Percentiles rank a stretch among this genome's conserved stretches.
Conservation (phyloP, 2,113 vertebrate genomes). For the Corvus moneduloides region DNA sequence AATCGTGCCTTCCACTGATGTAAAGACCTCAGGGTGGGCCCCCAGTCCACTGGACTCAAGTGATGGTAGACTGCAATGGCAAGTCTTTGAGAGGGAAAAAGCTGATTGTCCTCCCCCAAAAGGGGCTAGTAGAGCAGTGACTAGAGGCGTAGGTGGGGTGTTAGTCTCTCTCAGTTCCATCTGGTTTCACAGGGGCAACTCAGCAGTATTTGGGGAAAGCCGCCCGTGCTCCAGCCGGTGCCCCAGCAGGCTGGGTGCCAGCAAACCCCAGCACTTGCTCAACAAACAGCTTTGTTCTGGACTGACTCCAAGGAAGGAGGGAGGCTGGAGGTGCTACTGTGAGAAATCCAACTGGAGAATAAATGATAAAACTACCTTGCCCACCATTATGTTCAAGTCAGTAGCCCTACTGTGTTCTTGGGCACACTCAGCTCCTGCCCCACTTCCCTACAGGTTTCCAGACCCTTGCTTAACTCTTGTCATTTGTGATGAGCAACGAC, state of each 20-base stretch:
- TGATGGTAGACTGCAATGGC: not conserved
- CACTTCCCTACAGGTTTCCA: not conserved
- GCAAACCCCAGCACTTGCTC: not conserved
- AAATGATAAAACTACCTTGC: not conserved
- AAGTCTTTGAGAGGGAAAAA: not conserved
- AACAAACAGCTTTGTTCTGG: not conserved
- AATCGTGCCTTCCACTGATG: not conserved
- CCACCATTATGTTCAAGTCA: accelerated
- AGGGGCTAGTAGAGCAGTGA: not conserved
- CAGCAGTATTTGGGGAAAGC: not conserved
- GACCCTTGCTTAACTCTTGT: not conserved
- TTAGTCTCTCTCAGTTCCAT: not conserved
- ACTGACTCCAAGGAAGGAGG: not conserved
- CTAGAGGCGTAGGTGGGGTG: not conserved
- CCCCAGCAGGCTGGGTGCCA: not conserved
- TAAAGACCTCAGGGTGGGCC: not conserved
- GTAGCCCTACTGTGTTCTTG: not conserved
- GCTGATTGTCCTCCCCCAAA: not conserved
- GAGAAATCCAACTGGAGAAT: not conserved
- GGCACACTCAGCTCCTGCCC: not conserved
- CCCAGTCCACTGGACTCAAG: not conserved
- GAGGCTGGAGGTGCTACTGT: not conserved
- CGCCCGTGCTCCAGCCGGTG: accelerated
- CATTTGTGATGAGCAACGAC: not conserved
- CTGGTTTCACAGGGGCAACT: not conserved